Evolutionary conservation across 2,888 invertebrate genomes (phyloP).

Genomic region (Metopia argyrocephala): DNA sequence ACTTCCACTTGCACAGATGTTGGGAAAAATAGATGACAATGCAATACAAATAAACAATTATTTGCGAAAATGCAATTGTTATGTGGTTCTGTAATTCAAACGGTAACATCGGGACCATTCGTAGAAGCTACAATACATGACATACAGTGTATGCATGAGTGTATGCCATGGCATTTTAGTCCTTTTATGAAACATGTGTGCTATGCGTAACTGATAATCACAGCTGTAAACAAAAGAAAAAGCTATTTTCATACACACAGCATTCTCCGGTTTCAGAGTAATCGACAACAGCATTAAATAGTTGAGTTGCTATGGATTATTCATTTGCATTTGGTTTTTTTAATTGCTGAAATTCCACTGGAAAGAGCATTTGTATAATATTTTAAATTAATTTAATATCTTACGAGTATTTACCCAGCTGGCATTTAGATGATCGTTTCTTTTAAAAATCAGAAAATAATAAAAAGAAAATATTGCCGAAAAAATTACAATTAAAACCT

Average conservation of each 20-base stretch:
- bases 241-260: background rate
- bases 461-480: too few relatives aligned
- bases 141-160: background rate
- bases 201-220: slow-evolving; percentile 57
- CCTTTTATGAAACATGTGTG: slow-evolving; percentile 42
- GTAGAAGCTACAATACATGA: slow-evolving; percentile 11
- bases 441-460: too few relatives aligned
- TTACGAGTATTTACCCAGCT: too few relatives aligned
- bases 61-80: slow-evolving; percentile 43
- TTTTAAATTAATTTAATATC: slow-evolving; percentile 49
- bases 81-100: background rate
- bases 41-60: slow-evolving; percentile 46
- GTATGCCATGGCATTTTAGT: background rate
- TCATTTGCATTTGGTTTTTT: slow-evolving; percentile 2
- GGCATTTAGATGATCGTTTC: too few relatives aligned
- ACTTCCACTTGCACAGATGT: background rate
- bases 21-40: slow-evolving; percentile 45
- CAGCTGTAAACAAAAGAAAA: slow-evolving; percentile 49
- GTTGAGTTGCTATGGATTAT: slow-evolving; percentile 24
- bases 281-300: background rate
- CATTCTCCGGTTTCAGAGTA: background rate
- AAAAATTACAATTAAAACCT: too few relatives aligned
- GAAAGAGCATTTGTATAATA: slow-evolving; percentile 17
- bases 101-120: background rate
- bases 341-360: slow-evolving; percentile 4